Base-by-base conservation (phyloP, 2,797 vertebrate species). In the Leuciscus waleckii region DNA sequence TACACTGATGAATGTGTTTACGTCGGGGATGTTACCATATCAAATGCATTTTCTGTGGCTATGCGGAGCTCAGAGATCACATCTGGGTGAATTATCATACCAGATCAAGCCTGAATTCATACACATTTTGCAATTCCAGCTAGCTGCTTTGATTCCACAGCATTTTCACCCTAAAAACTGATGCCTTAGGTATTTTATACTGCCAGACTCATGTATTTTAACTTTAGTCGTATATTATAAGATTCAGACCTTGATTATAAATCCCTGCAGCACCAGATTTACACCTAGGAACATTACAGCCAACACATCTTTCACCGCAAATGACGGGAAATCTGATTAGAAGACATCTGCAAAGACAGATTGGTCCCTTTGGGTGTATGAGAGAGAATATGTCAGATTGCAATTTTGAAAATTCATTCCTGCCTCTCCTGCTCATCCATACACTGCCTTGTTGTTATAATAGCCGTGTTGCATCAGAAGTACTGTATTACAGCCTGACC, bases 321-420 rank as follows among this genome's bases (percentile, higher is more conserved):
- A 87, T 79, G 91, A 85, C 87, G 90, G 89, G 87, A 74, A 81
- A 89, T 92, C 88, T 87, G 90, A 87, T 87, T 85, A 86, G 65
- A 84, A 77, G 76, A 87, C 83, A 85, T 90, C 88, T 93, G 91
- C 91, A 86, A 88, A 87, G 91, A 91, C 91, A 93, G 93, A 93
- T 94, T 93, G 92, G 91, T 94, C 92, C 94, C 94, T 90, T 89
- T 91, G 93, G 92, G 92, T 89, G 89, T 89, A 86, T 83, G 68
- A n/a, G 61, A 37, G 84, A 81, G 83, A 85, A 90, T 87, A 86
- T 91, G 91, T 90, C 13, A 75, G 88, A 91, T 90, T 93, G 89
- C 89, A 84, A 91, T 92, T 89, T 92, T 89, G 32, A 75, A 88
- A 85, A 79, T 82, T 81, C 51, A 41, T 81, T 82, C 82, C 84